Percentiles rank a stretch among this genome's conserved stretches.
Conservation (phyloP, 2,888 invertebrate genomes). For the Zaprionus lineosus region DNA sequence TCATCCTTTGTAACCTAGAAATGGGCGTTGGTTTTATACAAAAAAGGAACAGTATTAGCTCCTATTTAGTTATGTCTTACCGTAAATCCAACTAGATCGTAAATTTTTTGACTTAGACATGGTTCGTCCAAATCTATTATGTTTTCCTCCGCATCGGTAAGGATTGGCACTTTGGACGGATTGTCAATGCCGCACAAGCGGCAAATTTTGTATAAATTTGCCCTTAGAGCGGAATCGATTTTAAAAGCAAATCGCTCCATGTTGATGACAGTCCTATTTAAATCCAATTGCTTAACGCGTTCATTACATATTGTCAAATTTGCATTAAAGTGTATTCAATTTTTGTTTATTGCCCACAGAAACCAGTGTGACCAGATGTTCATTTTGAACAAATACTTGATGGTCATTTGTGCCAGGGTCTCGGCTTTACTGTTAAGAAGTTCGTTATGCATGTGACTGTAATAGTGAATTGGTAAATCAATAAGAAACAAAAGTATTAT, state of each 20-base stretch:
- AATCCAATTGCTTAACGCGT: background rate
- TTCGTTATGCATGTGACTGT: too few relatives aligned
- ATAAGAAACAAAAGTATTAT: too few relatives aligned
- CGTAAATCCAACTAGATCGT: constrained; percentile 76
- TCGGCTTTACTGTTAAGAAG: constrained; percentile 12
- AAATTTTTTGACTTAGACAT: constrained; percentile 79
- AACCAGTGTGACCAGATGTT: constrained; percentile 30
- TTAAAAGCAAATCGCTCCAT: constrained; percentile 82
- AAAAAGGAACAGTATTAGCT: too few relatives aligned
- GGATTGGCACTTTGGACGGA: constrained; percentile 78
- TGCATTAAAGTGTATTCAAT: constrained; percentile 25
- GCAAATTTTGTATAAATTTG: constrained; percentile 82
- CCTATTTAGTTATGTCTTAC: constrained; percentile 48
- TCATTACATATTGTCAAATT: constrained; percentile 43
- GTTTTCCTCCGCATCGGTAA: constrained; percentile 42
- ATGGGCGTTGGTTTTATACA: background rate
- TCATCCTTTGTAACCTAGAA: constrained; percentile 84
- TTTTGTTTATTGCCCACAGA: constrained; percentile 62
- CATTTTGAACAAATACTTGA: background rate
- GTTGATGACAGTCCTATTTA: constrained; percentile 10
- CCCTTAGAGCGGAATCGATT: constrained; percentile 80
- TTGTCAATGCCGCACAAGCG: constrained; percentile 82
- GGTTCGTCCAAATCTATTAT: constrained; percentile 78
- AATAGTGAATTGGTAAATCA: too few relatives aligned
- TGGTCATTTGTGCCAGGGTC: constrained; percentile 28